Evolutionary conservation across 2,888 invertebrate genomes (phyloP).

Genomic region (Pseudococcus longispinus): DNA sequence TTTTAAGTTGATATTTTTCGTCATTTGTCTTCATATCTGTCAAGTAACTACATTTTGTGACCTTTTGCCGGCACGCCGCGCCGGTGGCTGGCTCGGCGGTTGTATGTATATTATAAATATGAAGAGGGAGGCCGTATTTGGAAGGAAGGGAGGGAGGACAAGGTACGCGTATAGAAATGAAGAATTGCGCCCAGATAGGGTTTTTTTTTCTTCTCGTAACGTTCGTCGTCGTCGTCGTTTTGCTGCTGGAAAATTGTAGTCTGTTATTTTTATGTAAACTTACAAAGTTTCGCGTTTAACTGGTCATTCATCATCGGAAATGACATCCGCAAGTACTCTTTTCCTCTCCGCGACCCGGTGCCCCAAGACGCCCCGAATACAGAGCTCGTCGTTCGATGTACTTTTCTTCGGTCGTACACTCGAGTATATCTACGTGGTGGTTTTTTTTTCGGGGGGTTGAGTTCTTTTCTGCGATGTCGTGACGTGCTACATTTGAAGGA

Average conservation of each 20-base stretch:
- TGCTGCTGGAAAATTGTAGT: slow-evolving; percentile 35
- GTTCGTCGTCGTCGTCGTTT: neutral
- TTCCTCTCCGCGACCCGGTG: neutral
- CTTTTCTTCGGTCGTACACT: neutral
- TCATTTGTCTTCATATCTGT: slow-evolving; percentile 46
- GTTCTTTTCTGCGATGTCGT: neutral
- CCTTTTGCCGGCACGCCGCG: neutral
- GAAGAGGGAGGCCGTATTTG: neutral
- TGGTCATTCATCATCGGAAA: slow-evolving; percentile 45
- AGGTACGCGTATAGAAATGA: slow-evolving; percentile 21
- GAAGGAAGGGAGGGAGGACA: no score
- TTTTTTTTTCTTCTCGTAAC: neutral
- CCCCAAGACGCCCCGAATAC: neutral
- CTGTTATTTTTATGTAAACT: slow-evolving; percentile 45
- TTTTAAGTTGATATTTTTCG: slow-evolving; percentile 42
- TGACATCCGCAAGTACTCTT: slow-evolving; percentile 42
- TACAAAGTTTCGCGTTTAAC: slow-evolving; percentile 46
- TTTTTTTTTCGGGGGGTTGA: neutral
- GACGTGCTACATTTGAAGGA: neutral
- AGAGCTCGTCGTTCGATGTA: neutral
- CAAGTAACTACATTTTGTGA: slow-evolving; percentile 46
- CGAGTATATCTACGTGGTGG: neutral
- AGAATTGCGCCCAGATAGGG: slow-evolving; percentile 33
- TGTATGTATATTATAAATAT: neutral
- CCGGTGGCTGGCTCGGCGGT: neutral